A percentile compares a stretch with the other conserved stretches of the same genome.
These are phyloP conservation scores for Trinectes maculatus DNA, from an alignment of 2,113 vertebrate species.

Conservation along the genomic window DNA sequence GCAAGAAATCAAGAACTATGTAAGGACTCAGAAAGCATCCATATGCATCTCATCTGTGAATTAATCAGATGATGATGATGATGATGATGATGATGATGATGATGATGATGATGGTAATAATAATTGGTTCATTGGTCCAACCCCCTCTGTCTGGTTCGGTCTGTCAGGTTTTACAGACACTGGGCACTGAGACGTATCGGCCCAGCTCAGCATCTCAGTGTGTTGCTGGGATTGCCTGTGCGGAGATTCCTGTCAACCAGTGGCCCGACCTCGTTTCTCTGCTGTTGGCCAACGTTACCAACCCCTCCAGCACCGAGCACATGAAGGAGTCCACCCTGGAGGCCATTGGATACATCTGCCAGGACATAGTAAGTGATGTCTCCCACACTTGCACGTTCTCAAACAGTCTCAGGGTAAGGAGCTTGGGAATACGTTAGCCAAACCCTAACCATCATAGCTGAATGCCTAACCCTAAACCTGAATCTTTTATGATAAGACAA, in stretches of 20 bases:
- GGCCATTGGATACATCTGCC: conserved; percentile 99
- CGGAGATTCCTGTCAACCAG: conserved; percentile 95
- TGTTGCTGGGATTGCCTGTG: conserved; percentile 96
- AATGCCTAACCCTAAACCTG: too few species aligned
- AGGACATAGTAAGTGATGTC: conserved; percentile 92
- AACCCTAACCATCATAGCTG: too few species aligned
- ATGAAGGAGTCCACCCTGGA: conserved; percentile 99
- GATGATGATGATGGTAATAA: too few species aligned
- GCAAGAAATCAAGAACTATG: conserved; percentile 95
- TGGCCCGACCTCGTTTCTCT: conserved; percentile 98
- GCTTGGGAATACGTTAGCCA: too few species aligned
- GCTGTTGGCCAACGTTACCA: conserved; percentile 95
- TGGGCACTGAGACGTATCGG: conserved; percentile 97
- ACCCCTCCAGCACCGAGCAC: conserved; percentile 95
- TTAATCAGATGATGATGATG: too few species aligned
- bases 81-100: too few species aligned
- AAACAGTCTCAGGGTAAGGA: too few species aligned
- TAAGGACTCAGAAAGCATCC: conserved; percentile 78
- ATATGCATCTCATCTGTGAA: too few species aligned
- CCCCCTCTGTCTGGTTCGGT: too few species aligned
- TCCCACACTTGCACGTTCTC: too few species aligned
- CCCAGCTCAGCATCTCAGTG: conserved; percentile 98
- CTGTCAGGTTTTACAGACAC: conserved; percentile 91
- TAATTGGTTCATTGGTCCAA: neutral
- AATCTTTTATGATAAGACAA: too few species aligned